phyloP scores from a whole-genome alignment of 2,888 invertebrate genomes.

The Ormyrus labotus region DNA sequence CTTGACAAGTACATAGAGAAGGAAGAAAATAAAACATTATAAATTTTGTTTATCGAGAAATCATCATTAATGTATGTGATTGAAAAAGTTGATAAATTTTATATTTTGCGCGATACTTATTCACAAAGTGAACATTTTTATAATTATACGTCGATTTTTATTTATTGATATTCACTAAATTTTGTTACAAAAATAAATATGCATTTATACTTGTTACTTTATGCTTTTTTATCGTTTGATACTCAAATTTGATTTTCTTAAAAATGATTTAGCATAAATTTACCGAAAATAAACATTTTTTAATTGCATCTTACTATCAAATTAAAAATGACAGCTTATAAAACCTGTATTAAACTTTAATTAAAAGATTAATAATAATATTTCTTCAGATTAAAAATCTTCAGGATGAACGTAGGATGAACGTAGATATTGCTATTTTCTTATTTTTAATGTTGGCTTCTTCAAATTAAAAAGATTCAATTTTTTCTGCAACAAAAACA shows the following conservation, averaged over 20 bases:
- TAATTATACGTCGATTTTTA: not conserved
- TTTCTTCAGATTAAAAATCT: too few species aligned
- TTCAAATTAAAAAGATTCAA: conserved; percentile 63
- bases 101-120: not conserved
- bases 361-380: too few species aligned
- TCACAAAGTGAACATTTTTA: too few species aligned
- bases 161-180: not conserved
- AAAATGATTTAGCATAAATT: too few species aligned
- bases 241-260: too few species aligned
- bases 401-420: too few species aligned
- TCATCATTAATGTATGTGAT: too few species aligned
- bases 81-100: not conserved
- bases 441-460: not conserved
- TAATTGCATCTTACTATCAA: too few species aligned
- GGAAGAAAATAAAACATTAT: conserved; percentile 75
- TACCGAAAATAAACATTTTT: too few species aligned
- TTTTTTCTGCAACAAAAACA: conserved; percentile 63
- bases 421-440: not conserved
- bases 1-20: conserved; percentile 86
- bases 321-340: too few species aligned
- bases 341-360: too few species aligned
- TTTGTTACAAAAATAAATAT: conserved; percentile 18
- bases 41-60: not conserved
- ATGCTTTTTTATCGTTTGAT: too few species aligned
- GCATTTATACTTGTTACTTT: conserved; percentile 7